phyloP scores from a whole-genome alignment of 2,797 vertebrate species.

The Hippocampus kuda region DNA sequence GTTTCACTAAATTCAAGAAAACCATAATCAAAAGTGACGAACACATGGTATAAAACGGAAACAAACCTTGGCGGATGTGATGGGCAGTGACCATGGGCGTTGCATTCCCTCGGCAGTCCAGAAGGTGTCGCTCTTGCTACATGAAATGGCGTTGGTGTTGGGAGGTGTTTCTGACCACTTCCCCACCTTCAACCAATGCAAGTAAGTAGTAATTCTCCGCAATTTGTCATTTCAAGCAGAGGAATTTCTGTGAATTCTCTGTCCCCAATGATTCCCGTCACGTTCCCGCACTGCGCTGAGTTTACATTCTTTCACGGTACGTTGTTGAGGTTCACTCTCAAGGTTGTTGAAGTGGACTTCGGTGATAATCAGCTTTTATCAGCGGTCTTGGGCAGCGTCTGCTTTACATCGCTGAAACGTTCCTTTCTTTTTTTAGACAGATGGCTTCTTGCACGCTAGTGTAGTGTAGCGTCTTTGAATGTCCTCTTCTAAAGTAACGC shows the following conservation, averaged over 20 bases:
- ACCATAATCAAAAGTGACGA: neutral
- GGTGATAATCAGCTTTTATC: conserved; percentile 8
- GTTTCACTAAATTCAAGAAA: neutral
- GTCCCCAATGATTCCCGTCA: neutral
- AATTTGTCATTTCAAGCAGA: neutral
- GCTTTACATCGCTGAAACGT: conserved; percentile 15
- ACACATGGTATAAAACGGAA: neutral
- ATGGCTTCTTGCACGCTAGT: too few relatives aligned
- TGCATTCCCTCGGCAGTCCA: conserved; percentile 31
- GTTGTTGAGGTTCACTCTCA: neutral
- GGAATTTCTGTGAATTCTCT: neutral
- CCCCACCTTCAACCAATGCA: neutral
- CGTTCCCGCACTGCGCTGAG: neutral
- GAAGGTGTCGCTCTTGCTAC: conserved; percentile 37
- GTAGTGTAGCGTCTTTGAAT: too few relatives aligned
- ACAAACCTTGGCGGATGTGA: neutral
- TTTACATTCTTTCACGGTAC: conserved; percentile 25
- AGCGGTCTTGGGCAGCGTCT: conserved; percentile 9
- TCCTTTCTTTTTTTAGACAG: too few relatives aligned
- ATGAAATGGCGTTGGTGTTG: neutral
- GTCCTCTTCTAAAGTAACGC: too few relatives aligned
- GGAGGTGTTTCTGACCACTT: neutral
- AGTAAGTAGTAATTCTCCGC: neutral
- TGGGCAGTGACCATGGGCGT: neutral
- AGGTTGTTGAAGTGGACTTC: conserved; percentile 10